Conservation (phyloP, 2,113 vertebrate species). For the Plecotus auritus region DNA sequence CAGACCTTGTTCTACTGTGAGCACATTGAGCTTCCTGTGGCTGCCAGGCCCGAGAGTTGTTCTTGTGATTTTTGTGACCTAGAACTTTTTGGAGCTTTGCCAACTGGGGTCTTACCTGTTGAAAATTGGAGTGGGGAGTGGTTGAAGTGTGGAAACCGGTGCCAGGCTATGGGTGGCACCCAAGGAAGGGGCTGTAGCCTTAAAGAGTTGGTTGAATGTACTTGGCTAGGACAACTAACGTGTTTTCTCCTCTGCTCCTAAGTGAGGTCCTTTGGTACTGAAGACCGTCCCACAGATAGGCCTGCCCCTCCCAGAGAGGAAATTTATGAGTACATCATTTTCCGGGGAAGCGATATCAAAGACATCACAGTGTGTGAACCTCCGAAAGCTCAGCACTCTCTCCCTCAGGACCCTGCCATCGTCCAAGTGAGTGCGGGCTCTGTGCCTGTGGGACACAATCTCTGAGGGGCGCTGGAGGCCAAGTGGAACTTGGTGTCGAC, state of each 20-base stretch:
- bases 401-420: slow-evolving; percentile 95
- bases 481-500: fast-evolving
- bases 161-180: neutral
- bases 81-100: neutral
- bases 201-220: neutral
- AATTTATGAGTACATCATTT: slow-evolving; percentile 98
- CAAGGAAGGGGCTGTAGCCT: neutral
- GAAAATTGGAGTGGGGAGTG: neutral
- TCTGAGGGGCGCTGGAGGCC: neutral
- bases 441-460: fast-evolving
- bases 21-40: neutral
- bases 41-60: fast-evolving
- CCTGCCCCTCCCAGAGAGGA: slow-evolving; percentile 93
- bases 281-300: slow-evolving; percentile 93
- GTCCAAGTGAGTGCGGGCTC: slow-evolving; percentile 85
- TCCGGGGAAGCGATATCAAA: slow-evolving; percentile 96
- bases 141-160: neutral
- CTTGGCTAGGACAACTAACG: neutral
- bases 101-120: neutral
- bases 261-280: slow-evolving; percentile 96
- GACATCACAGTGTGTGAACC: slow-evolving; percentile 95
- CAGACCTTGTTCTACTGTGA: neutral
- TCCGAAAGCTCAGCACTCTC: slow-evolving; percentile 89
- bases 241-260: neutral
- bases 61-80: neutral